These are phyloP conservation scores for Microcebus jonahi DNA, from an alignment of 2,113 vertebrate species.

Conservation along the genomic window DNA sequence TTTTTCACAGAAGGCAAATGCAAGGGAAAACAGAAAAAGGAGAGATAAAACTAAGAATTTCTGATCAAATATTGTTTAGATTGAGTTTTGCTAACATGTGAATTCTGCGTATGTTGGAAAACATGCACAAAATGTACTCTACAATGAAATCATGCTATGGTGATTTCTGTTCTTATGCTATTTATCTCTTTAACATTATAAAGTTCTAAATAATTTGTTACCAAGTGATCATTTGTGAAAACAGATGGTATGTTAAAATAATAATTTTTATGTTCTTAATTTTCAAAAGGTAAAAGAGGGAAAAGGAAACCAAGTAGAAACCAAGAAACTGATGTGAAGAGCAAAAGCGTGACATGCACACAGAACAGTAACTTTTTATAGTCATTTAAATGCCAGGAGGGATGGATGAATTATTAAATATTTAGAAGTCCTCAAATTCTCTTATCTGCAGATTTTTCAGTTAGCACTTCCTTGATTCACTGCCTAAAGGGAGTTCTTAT, in stretches of 20 bases:
- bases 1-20: background rate
- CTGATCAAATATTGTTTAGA: background rate
- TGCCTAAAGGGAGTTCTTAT: slow-evolving; percentile 56
- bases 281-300: slow-evolving; percentile 19
- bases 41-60: slow-evolving; percentile 8
- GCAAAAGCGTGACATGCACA: background rate
- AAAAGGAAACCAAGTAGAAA: slow-evolving; percentile 39
- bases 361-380: slow-evolving; percentile 57
- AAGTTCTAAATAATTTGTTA: slow-evolving; percentile 39
- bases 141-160: background rate
- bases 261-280: slow-evolving; percentile 26
- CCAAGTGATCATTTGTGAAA: background rate
- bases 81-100: slow-evolving; percentile 2
- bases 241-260: background rate
- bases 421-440: slow-evolving; percentile 60
- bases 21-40: background rate
- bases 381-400: slow-evolving; percentile 47
- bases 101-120: slow-evolving; percentile 22
- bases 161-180: background rate
- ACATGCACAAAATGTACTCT: background rate
- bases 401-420: slow-evolving; percentile 46
- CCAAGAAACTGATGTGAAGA: slow-evolving; percentile 28
- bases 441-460: slow-evolving; percentile 38
- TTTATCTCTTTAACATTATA: slow-evolving; percentile 5
- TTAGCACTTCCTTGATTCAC: slow-evolving; percentile 47